phyloP scores from a whole-genome alignment of 2,113 vertebrate species.

The Odontophorus gujanensis region DNA sequence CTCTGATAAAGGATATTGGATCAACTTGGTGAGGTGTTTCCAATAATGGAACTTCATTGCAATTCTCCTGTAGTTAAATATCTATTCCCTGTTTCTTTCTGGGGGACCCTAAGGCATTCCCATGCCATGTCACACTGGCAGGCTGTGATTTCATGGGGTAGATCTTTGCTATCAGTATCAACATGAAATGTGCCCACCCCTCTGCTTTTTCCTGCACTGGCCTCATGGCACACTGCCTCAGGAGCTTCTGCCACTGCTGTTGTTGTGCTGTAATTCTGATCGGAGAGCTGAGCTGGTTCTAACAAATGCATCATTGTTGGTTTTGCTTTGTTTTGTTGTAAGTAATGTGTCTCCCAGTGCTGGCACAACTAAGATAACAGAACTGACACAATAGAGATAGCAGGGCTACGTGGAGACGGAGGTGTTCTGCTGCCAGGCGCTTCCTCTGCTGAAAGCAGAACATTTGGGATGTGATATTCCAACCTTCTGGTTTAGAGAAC shows the following conservation, averaged over 20 bases:
- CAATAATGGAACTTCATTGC: background rate
- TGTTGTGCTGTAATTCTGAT: constrained; percentile 31
- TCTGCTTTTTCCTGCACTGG: constrained; percentile 8
- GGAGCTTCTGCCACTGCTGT: background rate
- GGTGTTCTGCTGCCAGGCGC: background rate
- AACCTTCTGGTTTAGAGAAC: background rate
- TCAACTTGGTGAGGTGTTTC: constrained; percentile 7
- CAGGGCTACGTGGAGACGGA: constrained; percentile 6
- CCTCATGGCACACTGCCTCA: background rate
- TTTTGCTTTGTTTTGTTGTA: background rate
- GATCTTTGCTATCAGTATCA: constrained; percentile 6
- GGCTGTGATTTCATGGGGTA: background rate
- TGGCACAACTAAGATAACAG: constrained; percentile 49
- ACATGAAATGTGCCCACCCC: background rate
- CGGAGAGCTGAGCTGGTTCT: constrained; percentile 45
- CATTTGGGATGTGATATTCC: background rate
- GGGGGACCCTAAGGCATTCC: background rate
- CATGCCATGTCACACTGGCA: background rate
- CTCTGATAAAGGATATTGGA: constrained; percentile 12
- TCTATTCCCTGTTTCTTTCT: constrained; percentile 25
- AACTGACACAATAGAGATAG: constrained; percentile 34
- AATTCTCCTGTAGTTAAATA: constrained; percentile 39
- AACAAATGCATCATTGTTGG: constrained; percentile 40
- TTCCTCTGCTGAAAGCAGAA: constrained; percentile 14
- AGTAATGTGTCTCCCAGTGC: constrained; percentile 36